Base-by-base conservation (phyloP, 2,797 vertebrate species). In the Amazona finschi region DNA sequence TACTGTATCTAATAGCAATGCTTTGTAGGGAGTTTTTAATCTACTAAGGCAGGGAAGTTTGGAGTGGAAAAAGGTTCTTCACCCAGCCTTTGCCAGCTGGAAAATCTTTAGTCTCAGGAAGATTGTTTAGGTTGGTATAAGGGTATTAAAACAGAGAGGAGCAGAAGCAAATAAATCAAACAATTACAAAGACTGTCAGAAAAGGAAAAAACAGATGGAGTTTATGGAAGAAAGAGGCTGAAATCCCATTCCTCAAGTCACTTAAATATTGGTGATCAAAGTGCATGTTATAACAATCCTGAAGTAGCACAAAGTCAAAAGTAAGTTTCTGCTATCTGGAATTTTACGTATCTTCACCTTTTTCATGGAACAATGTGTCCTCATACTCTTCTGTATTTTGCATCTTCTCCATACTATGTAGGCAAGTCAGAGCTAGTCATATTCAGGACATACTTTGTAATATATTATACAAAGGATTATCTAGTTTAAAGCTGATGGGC, bases 151-250 rank as follows among this genome's bases (percentile, higher is more conserved):
- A 53, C 62, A 84, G 57, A 87, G 61, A 89, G 61, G 19, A 93
- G 72, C 41, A 87, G 69, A 74, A 91, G 65, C 46, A 93, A 80
- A 89, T 80, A 83, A 64, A 94, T 94, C 38, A 87, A 92, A 73
- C 15, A 31, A 69, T 60, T 81, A 33, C 61, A 69, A 85, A 89
- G 87, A 64, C 78, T 86, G 55, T 44, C 87, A 78, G 76, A 9
- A 55, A 57, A 90, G 47, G 87, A 78, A 49, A 83, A 44, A 16
- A 33, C 72, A 50, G 24, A 3, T 58, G 39, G 58, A 76, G 47
- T 75, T 93, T 72, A 39, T 64, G 60, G 49, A 81, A 75, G 73
- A 75, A 77, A 78, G 72, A 85, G 33, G 55, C 73, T 78, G 66
- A 75, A 96, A 88, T 62, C 76, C 36, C 31, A 38, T 93, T 91